Base-by-base conservation (phyloP, 2,888 invertebrate genomes). In the Pyrocoelia pectoralis region DNA sequence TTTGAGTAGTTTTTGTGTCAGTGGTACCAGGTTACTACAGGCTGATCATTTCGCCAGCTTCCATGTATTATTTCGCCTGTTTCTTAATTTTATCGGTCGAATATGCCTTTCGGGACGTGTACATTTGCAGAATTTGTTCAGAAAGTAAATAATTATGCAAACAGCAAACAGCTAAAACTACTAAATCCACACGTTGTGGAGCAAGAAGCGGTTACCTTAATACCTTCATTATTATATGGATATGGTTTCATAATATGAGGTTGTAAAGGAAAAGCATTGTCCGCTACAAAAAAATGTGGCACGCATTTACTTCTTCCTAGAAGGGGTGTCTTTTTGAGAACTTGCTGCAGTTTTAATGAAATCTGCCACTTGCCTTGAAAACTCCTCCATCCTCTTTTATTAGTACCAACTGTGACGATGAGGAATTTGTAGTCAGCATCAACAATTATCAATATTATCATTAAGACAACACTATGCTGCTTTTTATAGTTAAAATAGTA, bases 1-100 rank as follows among this genome's bases (percentile, higher is more conserved):
- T n/a, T n/a, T n/a, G n/a, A n/a, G n/a, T n/a, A n/a, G n/a, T n/a
- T n/a, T n/a, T n/a, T n/a, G n/a, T n/a, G n/a, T n/a, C n/a, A n/a
- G n/a, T n/a, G n/a, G n/a, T n/a, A n/a, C n/a, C n/a, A n/a, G n/a
- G n/a, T n/a, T n/a, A n/a, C n/a, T n/a, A n/a, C n/a, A n/a, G n/a
- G n/a, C n/a, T n/a, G n/a, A n/a, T n/a, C n/a, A n/a, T n/a, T n/a
- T n/a, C n/a, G n/a, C n/a, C n/a, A n/a, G n/a, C n/a, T n/a, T n/a
- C n/a, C n/a, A n/a, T n/a, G 28, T 12, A 33, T 40, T 49, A 54
- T 9, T 63, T 66, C 62, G 40, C 58, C 62, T 24, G 58, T 63
- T 54, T 59, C 62, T 50, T 18, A 19, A 58, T 63, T 58, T 62
- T 66, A 50, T 14, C 51, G 56, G 51, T 68, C 66, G 63, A 68